phyloP scores from a whole-genome alignment of 1,140 invertebrate genomes.

The Apis dorsata region DNA sequence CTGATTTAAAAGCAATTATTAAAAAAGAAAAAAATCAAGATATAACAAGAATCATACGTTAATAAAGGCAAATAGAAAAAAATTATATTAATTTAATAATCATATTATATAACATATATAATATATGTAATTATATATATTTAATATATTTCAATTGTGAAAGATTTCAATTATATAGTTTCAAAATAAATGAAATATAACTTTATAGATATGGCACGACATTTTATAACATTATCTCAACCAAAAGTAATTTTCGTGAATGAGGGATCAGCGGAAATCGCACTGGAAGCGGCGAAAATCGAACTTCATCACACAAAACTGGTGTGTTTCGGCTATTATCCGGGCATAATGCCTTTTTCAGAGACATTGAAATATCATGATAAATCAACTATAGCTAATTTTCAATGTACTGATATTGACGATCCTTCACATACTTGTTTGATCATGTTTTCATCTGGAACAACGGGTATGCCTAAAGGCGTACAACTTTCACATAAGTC shows the following conservation, averaged over 20 bases:
- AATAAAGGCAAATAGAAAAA: too few species aligned
- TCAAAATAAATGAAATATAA: not conserved
- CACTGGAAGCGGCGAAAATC: slow-evolving; percentile 43
- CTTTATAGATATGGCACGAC: slow-evolving; percentile 38
- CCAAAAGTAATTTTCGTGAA: slow-evolving; percentile 62
- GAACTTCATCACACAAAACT: slow-evolving; percentile 36
- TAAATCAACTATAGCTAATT: slow-evolving; percentile 25
- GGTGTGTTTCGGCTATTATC: slow-evolving; percentile 61
- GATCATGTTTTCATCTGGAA: slow-evolving; percentile 84
- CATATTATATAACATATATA: too few species aligned
- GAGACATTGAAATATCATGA: slow-evolving; percentile 30
- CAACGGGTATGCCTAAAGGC: slow-evolving; percentile 88
- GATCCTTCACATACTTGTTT: slow-evolving; percentile 57
- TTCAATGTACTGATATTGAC: slow-evolving; percentile 27
- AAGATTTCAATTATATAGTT: not conserved
- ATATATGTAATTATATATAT: too few species aligned
- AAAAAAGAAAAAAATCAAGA: too few species aligned
- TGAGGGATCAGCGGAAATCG: slow-evolving; percentile 29
- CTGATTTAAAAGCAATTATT: too few species aligned
- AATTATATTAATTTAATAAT: too few species aligned
- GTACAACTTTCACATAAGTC: slow-evolving; percentile 83
- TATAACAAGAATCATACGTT: too few species aligned
- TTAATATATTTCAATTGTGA: not conserved
- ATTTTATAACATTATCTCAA: slow-evolving; percentile 35
- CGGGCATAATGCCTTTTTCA: slow-evolving; percentile 8